Percentiles rank a stretch among this genome's conserved stretches.
phyloP scores from a whole-genome alignment of 1,140 invertebrate genomes.

The Araneus ventricosus region DNA sequence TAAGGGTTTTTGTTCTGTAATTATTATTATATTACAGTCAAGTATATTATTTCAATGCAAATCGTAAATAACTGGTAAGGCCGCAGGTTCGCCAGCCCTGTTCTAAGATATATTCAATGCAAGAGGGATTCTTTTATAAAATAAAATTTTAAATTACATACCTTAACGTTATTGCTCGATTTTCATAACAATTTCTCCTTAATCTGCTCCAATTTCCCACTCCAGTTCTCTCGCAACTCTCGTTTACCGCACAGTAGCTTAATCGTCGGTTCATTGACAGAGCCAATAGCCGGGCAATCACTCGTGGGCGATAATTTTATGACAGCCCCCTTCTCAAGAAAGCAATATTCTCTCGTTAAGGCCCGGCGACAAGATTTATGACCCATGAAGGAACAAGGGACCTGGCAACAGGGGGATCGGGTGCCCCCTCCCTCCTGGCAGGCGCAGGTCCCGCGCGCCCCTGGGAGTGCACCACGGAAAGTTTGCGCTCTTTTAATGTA shows the following conservation, averaged over 20 bases:
- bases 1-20: too few relatives aligned
- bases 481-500: not conserved
- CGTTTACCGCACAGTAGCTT: not conserved
- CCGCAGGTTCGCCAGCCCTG: too few relatives aligned
- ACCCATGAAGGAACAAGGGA: slow-evolving; percentile 21
- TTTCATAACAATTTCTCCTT: not conserved
- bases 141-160: too few relatives aligned
- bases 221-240: not conserved
- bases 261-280: not conserved
- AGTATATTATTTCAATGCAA: too few relatives aligned
- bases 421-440: not conserved
- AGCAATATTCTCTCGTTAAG: slow-evolving; percentile 43
- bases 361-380: slow-evolving; percentile 49
- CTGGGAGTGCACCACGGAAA: not conserved
- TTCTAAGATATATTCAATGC: too few relatives aligned
- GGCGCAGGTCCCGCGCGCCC: not conserved
- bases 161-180: too few relatives aligned
- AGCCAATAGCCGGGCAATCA: not conserved
- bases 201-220: not conserved
- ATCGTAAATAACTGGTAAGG: too few relatives aligned
- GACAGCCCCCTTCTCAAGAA: slow-evolving; percentile 30
- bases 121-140: too few relatives aligned
- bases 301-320: slow-evolving; percentile 51
- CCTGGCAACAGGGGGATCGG: not conserved
- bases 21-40: too few relatives aligned